Percentiles rank a stretch among this genome's conserved stretches.
phyloP scores from a whole-genome alignment of 2,113 vertebrate genomes.

The Ploceus nigricollis region DNA sequence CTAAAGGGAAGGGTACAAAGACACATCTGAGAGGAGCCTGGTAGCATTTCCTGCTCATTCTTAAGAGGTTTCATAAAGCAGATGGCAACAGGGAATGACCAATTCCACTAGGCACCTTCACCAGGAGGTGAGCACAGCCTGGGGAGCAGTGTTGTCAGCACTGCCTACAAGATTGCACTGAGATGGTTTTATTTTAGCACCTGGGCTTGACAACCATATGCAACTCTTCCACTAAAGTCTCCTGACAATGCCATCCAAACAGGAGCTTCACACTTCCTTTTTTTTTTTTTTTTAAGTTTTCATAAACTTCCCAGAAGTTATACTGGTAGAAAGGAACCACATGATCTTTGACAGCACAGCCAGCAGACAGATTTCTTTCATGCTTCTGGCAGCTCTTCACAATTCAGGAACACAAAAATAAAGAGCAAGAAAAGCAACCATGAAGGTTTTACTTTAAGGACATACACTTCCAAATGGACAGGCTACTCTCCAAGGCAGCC shows the following conservation, averaged over 20 bases:
- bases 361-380: not conserved
- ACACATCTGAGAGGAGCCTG: not conserved
- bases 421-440: not conserved
- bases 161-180: not conserved
- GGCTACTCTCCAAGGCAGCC: not conserved
- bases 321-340: not conserved
- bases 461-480: not conserved
- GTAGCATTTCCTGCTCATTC: not conserved
- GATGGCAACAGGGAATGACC: fast-evolving
- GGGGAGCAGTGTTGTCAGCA: fast-evolving
- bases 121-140: not conserved
- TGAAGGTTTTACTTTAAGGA: not conserved
- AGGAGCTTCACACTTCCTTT: not conserved
- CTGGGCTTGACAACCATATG: not conserved
- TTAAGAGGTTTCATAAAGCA: not conserved
- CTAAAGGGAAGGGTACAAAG: not conserved
- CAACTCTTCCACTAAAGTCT: not conserved
- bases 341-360: not conserved
- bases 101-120: not conserved
- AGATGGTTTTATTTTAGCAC: not conserved
- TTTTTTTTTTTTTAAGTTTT: not conserved
- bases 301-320: not conserved
- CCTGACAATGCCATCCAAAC: not conserved
- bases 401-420: not conserved
- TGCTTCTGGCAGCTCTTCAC: not conserved